Conservation (phyloP, 2,888 invertebrate species). For the Colletes collaris region DNA sequence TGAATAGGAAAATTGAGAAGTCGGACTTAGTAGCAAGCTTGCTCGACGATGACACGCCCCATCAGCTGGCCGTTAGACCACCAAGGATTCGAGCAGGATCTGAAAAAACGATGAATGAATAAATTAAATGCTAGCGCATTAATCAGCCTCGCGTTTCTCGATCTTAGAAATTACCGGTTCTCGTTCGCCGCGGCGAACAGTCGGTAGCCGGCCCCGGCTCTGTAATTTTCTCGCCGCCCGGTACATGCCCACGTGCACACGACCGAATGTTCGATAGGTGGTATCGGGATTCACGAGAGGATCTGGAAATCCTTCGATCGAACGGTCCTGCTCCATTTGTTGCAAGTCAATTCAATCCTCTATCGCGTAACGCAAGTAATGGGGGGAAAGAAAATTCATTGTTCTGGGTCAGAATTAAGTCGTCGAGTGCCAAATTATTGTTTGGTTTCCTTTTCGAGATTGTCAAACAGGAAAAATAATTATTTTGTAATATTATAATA, state of each 20-base stretch:
- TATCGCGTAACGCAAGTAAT: no score
- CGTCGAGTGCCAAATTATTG: no score
- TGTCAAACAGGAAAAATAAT: no score
- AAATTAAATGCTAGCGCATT: slow-evolving; percentile 77
- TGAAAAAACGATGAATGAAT: slow-evolving; percentile 73
- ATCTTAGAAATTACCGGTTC: slow-evolving; percentile 75
- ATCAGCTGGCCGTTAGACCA: slow-evolving; percentile 66
- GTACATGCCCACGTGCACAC: slow-evolving; percentile 63
- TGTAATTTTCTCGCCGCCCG: slow-evolving; percentile 80
- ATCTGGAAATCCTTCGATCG: not conserved
- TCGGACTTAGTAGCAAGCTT: slow-evolving; percentile 6
- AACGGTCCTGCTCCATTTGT: not conserved
- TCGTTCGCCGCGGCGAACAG: slow-evolving; percentile 57
- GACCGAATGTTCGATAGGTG: slow-evolving; percentile 34
- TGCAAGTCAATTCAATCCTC: no score
- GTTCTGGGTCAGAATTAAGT: no score
- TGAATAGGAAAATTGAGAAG: slow-evolving; percentile 21
- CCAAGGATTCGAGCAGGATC: slow-evolving; percentile 50
- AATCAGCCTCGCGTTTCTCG: slow-evolving; percentile 75
- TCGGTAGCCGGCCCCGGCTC: slow-evolving; percentile 69
- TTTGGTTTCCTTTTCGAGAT: no score
- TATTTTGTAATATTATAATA: no score
- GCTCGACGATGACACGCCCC: slow-evolving; percentile 42
- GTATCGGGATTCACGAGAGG: slow-evolving; percentile 11
- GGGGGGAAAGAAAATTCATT: no score